Evolutionary conservation across 2,888 invertebrate species (phyloP), one percentile per base, ranked within the genome.

Genomic region (Eurois occulta): DNA sequence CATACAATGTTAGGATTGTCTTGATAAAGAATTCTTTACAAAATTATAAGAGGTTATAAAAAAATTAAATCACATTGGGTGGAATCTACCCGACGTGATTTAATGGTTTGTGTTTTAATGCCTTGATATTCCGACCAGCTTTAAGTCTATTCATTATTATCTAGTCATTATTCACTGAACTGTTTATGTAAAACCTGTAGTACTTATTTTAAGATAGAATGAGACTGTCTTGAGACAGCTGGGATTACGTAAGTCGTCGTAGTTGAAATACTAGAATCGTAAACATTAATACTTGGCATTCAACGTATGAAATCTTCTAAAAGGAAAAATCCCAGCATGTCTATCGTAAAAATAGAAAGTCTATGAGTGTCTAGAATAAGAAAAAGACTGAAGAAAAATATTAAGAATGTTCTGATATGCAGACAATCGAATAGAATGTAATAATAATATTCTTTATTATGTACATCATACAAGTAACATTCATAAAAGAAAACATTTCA

Each of bases 251-350:
- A 52, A 76, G 35, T 66, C 58, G 48, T 66, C 76, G 35, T 41
- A 41, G 64, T 43, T 58, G 58, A 78, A 72, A 60, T 75, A 76
- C 21, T 41, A 7, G 32, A 66, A 66, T 66, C n/a, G 41, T 65
- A 75, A 66, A 66, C 16, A 82, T 11, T 13, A 75, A 58, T 58
- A 35, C 58, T 52, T 24, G 58, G 76, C 3, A 35, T 82, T 66
- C 65, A 21, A 41, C 10, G 18, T 66, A 48, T 66, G 46, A 41
- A n/a, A 48, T 60, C 4, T n/a, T 65, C 21, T 38, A n/a, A 46
- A 43, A 82, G 46, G 18, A 58, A 65, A 75, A 82, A 3, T 82
- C 60, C 46, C 13, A 64, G 13, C 16, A 41, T 32, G 16, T 18
- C 5, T 65, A 24, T 24, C 16, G 55, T 24, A 38, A 43, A 75